Evolutionary conservation across 2,113 vertebrate genomes (phyloP).

Genomic region (Apodemus sylvaticus): DNA sequence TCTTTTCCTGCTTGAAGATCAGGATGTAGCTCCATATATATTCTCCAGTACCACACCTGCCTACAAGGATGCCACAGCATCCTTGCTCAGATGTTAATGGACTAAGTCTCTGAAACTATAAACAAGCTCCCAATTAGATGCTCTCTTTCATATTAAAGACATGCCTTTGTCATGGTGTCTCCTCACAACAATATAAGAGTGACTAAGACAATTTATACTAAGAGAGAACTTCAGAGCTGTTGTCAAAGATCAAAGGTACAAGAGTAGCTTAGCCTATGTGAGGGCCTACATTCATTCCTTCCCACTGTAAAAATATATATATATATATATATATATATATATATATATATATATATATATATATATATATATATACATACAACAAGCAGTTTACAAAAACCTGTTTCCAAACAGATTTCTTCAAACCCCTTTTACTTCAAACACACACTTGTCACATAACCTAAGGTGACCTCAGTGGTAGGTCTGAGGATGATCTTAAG

Average conservation of each 20-base stretch:
- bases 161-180: neutral
- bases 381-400: neutral
- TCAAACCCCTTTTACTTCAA: neutral
- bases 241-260: neutral
- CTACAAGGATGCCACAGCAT: neutral
- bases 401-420: conserved; percentile 13
- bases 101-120: neutral
- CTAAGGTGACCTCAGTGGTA: neutral
- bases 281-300: neutral
- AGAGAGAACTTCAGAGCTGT: neutral
- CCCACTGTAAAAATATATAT: neutral
- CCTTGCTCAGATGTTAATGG: neutral
- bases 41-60: neutral
- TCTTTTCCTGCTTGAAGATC: neutral
- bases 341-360: too few relatives aligned
- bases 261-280: neutral
- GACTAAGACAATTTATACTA: neutral
- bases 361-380: too few relatives aligned
- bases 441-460: neutral
- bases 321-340: too few relatives aligned
- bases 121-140: neutral
- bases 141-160: too few relatives aligned
- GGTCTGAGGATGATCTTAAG: neutral
- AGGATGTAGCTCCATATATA: neutral
- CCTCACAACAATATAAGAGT: neutral